Evolutionary conservation across 2,113 vertebrate genomes (phyloP).

Genomic region (Lophura nycthemera): DNA sequence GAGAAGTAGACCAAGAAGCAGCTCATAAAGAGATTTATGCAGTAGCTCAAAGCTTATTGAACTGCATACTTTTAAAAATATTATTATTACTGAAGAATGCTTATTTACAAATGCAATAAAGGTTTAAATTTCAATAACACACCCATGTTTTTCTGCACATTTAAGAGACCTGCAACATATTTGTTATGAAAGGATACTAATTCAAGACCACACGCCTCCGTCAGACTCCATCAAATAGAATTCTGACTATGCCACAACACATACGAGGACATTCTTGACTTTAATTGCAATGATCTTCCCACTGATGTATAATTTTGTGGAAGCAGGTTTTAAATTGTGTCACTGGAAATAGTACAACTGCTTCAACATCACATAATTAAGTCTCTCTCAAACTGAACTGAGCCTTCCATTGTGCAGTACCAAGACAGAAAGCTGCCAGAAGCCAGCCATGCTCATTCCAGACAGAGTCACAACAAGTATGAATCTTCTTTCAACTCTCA

Average conservation of each 20-base stretch:
- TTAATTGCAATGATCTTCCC: neutral
- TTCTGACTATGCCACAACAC: neutral
- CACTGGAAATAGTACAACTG: neutral
- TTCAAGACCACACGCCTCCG: neutral
- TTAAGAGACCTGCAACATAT: neutral
- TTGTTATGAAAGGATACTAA: neutral
- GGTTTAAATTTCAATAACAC: neutral
- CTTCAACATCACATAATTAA: neutral
- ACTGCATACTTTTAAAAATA: neutral
- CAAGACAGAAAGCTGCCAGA: neutral
- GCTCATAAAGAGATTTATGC: neutral
- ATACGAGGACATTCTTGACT: neutral
- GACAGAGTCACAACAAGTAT: neutral
- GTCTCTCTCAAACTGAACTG: neutral
- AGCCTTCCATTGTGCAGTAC: neutral
- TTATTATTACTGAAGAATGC: neutral
- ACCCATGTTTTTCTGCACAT: neutral
- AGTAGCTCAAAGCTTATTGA: neutral
- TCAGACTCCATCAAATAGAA: neutral
- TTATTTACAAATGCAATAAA: neutral
- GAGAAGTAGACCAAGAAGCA: neutral
- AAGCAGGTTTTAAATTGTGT: neutral
- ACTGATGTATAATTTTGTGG: neutral
- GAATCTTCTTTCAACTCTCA: neutral
- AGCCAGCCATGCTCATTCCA: neutral